phyloP scores from a whole-genome alignment of 53 echinoderm and acorn worm genomes.

The Arbacia lixula region DNA sequence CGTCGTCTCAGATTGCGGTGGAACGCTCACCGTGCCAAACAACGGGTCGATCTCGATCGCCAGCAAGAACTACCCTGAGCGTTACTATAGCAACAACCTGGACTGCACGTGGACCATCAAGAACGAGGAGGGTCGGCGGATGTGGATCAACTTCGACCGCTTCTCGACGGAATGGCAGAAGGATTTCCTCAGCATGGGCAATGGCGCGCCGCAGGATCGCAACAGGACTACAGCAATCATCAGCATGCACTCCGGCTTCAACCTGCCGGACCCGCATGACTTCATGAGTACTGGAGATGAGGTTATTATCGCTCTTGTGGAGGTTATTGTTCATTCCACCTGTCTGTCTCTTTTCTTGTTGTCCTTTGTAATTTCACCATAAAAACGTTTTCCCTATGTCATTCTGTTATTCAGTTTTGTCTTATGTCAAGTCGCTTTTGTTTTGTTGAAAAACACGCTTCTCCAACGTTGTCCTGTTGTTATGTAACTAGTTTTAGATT shows the following conservation, averaged over 20 bases:
- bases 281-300: constrained; percentile 52
- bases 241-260: constrained; percentile 29
- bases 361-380: too few relatives aligned
- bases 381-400: too few relatives aligned
- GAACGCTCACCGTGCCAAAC: constrained; percentile 58
- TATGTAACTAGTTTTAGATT: too few relatives aligned
- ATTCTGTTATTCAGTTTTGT: too few relatives aligned
- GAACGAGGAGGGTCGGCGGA: constrained; percentile 64
- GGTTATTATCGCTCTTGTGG: constrained; percentile 61
- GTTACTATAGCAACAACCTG: constrained; percentile 25
- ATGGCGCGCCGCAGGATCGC: constrained; percentile 54
- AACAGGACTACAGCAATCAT: constrained; percentile 38
- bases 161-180: constrained; percentile 63
- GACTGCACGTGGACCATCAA: constrained; percentile 72
- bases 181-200: constrained; percentile 85
- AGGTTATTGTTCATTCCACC: constrained; percentile 56
- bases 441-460: too few relatives aligned
- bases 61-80: constrained; percentile 63
- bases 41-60: constrained; percentile 62
- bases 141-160: constrained; percentile 68
- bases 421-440: background rate
- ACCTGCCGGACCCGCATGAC: constrained; percentile 45
- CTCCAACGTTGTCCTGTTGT: too few relatives aligned
- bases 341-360: too few relatives aligned
- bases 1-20: constrained; percentile 60